Base-by-base conservation (phyloP, 2,113 vertebrate genomes). In the Anarhynchus alexandrinus region DNA sequence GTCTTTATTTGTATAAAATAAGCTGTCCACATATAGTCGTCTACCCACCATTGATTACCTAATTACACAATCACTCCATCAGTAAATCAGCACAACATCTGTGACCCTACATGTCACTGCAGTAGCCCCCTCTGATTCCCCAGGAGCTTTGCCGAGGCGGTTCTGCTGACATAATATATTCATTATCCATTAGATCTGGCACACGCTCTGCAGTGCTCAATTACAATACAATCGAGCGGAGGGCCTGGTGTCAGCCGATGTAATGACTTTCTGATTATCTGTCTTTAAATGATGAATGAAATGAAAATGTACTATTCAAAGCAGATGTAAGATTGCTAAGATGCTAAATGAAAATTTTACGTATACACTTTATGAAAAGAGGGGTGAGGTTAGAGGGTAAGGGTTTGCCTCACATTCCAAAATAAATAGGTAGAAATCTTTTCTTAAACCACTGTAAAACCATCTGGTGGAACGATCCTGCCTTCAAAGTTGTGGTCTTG, bases 241-340 rank as follows among this genome's bases (percentile, higher is more conserved):
- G 98, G 97, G 98, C 98, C 98, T 97, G 96, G 98, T 99, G 98
- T 98, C 98, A 98, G 99, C 98, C 98, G 95, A 97, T 98, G 98
- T 99, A 99, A 99, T 99, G 99, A 99, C 99, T 99, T 99, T 99
- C 98, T 99, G 99, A 99, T 99, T 99, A 99, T 99, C 99, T 99
- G 98, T 99, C 98, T 98, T 99, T 99, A 99, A 99, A 99, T 99
- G 99, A 99, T 99, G 98, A 99, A 99, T 99, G 98, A 99, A 99
- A 99, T 98, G 98, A 99, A 98, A 99, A 98, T 98, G 98, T 98
- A 98, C 98, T 97, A 91, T 98, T 98, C 97, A 97, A 97, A 97
- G 93, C 96, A 97, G 97, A 97, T 91, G 94, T 93, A 97, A 97
- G 97, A 97, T 96, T 95, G 97, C 97, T 97, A 97, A 96, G 97